Conservation (phyloP, 2,113 vertebrate genomes). For the Phycodurus eques region DNA sequence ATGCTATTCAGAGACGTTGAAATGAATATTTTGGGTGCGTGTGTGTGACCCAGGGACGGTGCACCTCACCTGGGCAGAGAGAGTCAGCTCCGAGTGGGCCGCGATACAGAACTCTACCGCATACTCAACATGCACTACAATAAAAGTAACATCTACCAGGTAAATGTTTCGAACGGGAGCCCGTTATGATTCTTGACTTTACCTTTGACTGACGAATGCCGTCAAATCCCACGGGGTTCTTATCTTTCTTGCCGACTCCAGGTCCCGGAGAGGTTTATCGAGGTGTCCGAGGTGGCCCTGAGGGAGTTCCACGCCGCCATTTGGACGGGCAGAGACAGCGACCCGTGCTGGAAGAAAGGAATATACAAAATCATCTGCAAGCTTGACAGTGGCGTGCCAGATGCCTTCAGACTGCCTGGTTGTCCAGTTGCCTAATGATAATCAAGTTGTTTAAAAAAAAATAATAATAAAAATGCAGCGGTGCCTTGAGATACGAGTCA, state of each 20-base stretch:
- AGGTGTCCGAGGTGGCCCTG: constrained; percentile 95
- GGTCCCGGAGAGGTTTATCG: constrained; percentile 98
- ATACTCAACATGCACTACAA: constrained; percentile 82
- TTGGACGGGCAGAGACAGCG: constrained; percentile 95
- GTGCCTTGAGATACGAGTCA: background rate
- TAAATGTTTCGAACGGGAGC: constrained; percentile 28
- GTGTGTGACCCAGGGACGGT: constrained; percentile 55
- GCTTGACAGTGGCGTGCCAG: constrained; percentile 95
- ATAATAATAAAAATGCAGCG: background rate
- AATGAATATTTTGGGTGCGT: constrained; percentile 6
- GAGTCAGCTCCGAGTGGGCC: constrained; percentile 63
- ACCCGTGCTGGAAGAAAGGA: constrained; percentile 99
- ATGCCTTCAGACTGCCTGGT: constrained; percentile 96
- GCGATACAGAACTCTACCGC: constrained; percentile 77
- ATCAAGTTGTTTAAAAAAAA: background rate
- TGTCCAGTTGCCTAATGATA: constrained; percentile 84
- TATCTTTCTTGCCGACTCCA: constrained; percentile 46
- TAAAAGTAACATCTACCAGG: constrained; percentile 80
- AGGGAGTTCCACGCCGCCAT: constrained; percentile 99
- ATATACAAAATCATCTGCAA: constrained; percentile 99
- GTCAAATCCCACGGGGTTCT: background rate
- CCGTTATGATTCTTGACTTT: background rate
- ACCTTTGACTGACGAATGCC: background rate
- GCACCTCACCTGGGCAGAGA: constrained; percentile 61
- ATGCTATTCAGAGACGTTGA: background rate